Conservation (phyloP, 1,140 invertebrate species). For the Galleria mellonella region DNA sequence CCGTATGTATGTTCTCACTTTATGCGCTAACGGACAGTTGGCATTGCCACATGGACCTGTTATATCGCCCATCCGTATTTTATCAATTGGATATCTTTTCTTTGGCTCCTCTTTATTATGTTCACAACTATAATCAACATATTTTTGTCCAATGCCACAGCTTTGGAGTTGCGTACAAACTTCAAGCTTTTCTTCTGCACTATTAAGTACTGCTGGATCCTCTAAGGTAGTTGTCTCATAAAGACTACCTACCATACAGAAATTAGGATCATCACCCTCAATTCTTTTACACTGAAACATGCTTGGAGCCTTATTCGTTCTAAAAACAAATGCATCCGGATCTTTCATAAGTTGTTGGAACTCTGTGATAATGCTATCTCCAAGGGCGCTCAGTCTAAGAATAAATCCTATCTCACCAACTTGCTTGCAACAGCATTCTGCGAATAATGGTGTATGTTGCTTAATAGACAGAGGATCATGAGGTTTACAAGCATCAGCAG, state of each 20-base stretch:
- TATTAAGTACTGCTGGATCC: constrained; percentile 42
- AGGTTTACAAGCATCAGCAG: constrained; percentile 33
- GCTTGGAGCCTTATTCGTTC: constrained; percentile 61
- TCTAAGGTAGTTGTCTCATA: constrained; percentile 62
- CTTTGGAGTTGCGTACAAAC: constrained; percentile 57
- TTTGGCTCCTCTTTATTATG: constrained; percentile 20
- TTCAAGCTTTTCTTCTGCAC: constrained; percentile 44
- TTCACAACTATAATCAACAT: constrained; percentile 24
- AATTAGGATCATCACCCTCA: constrained; percentile 58
- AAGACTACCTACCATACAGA: constrained; percentile 57
- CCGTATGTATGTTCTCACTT: constrained; percentile 57
- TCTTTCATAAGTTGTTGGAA: constrained; percentile 59
- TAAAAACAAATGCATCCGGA: constrained; percentile 58
- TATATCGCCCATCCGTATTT: constrained; percentile 65
- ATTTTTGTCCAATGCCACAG: constrained; percentile 30
- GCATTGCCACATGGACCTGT: constrained; percentile 59
- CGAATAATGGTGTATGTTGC: constrained; percentile 33
- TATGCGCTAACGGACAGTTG: constrained; percentile 58
- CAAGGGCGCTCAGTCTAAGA: constrained; percentile 50
- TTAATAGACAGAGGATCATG: constrained; percentile 54
- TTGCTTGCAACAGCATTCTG: constrained; percentile 51
- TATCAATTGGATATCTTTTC: constrained; percentile 50
- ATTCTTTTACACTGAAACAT: constrained; percentile 58
- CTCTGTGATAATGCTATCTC: constrained; percentile 58
- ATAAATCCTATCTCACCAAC: constrained; percentile 54